Evolutionary conservation across 2,113 vertebrate species (phyloP).

Genomic region (Alexandromys fortis): DNA sequence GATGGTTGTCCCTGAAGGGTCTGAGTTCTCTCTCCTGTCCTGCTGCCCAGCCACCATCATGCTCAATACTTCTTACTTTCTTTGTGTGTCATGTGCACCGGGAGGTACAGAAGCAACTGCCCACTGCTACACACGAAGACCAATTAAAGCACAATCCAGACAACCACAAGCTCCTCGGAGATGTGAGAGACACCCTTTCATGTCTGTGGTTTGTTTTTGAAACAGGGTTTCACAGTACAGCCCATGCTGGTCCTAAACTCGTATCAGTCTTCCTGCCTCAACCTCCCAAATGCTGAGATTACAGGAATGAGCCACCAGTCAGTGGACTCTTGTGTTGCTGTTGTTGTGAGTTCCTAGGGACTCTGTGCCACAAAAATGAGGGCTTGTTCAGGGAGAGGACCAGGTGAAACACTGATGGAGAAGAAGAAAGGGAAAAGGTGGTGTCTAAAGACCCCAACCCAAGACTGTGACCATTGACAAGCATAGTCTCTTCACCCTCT

Average conservation of each 20-base stretch:
- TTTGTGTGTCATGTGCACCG: not conserved
- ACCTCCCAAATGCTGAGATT: not conserved
- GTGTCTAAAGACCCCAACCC: not conserved
- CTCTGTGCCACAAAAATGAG: not conserved
- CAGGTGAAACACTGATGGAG: not conserved
- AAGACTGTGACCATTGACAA: not conserved
- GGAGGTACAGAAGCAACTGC: not conserved
- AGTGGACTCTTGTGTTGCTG: not conserved
- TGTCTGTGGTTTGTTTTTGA: not conserved
- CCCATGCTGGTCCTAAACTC: not conserved
- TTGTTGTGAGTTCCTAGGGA: not conserved
- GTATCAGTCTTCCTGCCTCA: not conserved
- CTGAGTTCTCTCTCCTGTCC: not conserved
- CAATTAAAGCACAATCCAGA: not conserved
- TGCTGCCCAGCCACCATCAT: not conserved
- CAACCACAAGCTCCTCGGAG: not conserved
- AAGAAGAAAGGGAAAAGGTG: not conserved
- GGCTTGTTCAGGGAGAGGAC: not conserved
- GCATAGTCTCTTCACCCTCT: not conserved
- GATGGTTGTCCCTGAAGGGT: not conserved
- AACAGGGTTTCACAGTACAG: not conserved
- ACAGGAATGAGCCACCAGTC: not conserved
- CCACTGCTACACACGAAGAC: not conserved
- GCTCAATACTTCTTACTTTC: not conserved
- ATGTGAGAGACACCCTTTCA: no score